Evolutionary conservation across 1,140 invertebrate species (phyloP), one percentile per base, ranked within the genome.

Genomic region (Papilio glaucus): DNA sequence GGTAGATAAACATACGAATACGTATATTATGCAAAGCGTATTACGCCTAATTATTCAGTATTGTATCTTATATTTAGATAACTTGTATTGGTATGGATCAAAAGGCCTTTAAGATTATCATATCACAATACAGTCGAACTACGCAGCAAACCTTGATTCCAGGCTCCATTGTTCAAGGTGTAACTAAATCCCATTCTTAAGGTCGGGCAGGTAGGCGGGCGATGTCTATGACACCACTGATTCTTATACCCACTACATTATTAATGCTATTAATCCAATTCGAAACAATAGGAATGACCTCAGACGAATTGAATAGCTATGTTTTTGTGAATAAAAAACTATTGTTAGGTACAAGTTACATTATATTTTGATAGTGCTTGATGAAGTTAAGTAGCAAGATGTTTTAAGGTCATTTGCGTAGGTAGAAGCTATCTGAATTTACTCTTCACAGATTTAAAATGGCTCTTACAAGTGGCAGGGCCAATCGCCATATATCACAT

Each of bases 111-210:
- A 42, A n/a, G 13, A 42, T 42, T 42, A n/a, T 42, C 18, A 49
- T 65, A 72, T 70, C 73, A 53, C 57, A 75, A 21, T 80, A 77
- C 73, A 69, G 76, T 77, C 49, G 65, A 49, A 45, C 68, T 33
- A 24, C 60, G 57, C 70, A 38, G 49, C 69, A 60, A 21, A 63
- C 72, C 69, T 73, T 65, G 74, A 71, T 78, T 76, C 62, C 61
- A 78, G 49, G n/a, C 72, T 38, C 76, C 67, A 79, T 83, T 85
- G 83, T 83, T 80, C 72, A 29, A 76, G 72, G 75, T 62, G 76
- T 78, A 85, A 80, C 79, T 72, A 72, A 78, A 80, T 69, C 76
- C 77, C 69, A 72, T 65, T 29, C 67, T 60, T 72, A 71, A 79
- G 78, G 70, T 72, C 78, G 74, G 29, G 75, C 78, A 85, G 79